Conservation (phyloP, 2,113 vertebrate species). For the Channa maculata region DNA sequence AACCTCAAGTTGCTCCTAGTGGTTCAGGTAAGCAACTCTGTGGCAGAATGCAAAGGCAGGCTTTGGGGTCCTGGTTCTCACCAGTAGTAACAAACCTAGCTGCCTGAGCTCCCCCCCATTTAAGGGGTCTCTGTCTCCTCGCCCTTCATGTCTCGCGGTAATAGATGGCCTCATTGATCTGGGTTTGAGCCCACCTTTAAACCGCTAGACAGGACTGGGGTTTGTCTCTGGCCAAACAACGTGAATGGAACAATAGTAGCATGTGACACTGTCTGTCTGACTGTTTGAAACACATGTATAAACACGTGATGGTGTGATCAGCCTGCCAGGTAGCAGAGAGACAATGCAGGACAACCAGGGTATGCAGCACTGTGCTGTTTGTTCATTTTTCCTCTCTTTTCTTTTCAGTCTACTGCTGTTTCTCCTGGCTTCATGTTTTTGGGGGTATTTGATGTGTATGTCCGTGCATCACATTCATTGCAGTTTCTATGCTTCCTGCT, state of each 20-base stretch:
- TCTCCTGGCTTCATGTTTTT: slow-evolving; percentile 6
- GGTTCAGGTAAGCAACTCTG: no score
- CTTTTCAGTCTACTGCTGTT: slow-evolving; percentile 1
- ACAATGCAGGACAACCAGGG: slow-evolving; percentile 74
- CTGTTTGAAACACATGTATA: slow-evolving; percentile 75
- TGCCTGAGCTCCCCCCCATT: slow-evolving; percentile 25
- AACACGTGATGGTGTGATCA: slow-evolving; percentile 68
- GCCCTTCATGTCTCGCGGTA: slow-evolving; percentile 49
- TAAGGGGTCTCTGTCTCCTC: slow-evolving; percentile 43
- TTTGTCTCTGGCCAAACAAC: slow-evolving; percentile 33
- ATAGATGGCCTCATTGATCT: slow-evolving; percentile 60
- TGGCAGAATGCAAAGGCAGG: slow-evolving; percentile 6
- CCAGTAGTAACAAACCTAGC: slow-evolving; percentile 23
- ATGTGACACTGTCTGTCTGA: slow-evolving; percentile 78
- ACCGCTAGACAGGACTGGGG: slow-evolving; percentile 46
- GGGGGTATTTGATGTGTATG: not conserved
- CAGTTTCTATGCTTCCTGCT: slow-evolving; percentile 48
- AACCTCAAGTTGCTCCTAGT: no score
- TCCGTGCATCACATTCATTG: slow-evolving; percentile 49
- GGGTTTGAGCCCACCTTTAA: slow-evolving; percentile 64
- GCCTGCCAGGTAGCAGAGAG: slow-evolving; percentile 73
- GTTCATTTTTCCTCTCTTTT: slow-evolving; percentile 22
- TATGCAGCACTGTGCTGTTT: slow-evolving; percentile 79
- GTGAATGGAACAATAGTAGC: slow-evolving; percentile 66
- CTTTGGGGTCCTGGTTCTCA: slow-evolving; percentile 35